A percentile compares a stretch with the other conserved stretches of the same genome.
Evolutionary conservation across 2,888 invertebrate species (phyloP).

Genomic region (Geophilus truncorum): DNA sequence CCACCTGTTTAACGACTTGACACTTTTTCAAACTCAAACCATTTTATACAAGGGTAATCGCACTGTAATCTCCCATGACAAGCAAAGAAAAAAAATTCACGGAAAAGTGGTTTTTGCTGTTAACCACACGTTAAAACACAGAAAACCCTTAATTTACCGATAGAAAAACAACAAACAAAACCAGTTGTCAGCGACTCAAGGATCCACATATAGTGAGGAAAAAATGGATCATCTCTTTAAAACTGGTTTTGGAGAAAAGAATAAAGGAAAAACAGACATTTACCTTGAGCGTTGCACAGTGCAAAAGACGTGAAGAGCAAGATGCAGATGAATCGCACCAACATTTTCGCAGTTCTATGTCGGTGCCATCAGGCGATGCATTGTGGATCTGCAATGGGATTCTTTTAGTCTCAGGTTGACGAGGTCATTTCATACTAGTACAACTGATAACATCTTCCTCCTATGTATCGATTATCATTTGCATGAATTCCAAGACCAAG

Average conservation of each 20-base stretch:
- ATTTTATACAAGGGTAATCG: not conserved
- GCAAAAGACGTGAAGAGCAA: not conserved
- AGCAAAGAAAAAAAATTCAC: not conserved
- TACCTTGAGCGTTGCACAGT: not conserved
- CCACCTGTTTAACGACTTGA: not conserved
- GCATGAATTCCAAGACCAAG: no score
- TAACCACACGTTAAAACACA: no score
- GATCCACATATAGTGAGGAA: no score
- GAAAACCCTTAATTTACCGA: no score
- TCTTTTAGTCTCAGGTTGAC: not conserved
- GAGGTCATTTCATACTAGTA: not conserved
- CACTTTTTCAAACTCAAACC: no score
- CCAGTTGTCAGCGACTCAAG: no score
- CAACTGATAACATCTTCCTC: not conserved
- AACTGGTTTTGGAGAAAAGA: not conserved
- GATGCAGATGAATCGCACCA: not conserved
- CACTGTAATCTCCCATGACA: not conserved
- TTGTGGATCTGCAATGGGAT: not conserved
- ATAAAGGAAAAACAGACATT: not conserved
- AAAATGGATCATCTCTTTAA: not conserved
- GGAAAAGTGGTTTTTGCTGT: not conserved
- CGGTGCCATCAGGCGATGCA: not conserved
- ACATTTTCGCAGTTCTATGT: not conserved
- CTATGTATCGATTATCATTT: not conserved
- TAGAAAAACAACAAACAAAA: no score